These are phyloP conservation scores for Coptodon bakossiorum DNA, from an alignment of 2,113 vertebrate genomes.

Conservation along the genomic window DNA sequence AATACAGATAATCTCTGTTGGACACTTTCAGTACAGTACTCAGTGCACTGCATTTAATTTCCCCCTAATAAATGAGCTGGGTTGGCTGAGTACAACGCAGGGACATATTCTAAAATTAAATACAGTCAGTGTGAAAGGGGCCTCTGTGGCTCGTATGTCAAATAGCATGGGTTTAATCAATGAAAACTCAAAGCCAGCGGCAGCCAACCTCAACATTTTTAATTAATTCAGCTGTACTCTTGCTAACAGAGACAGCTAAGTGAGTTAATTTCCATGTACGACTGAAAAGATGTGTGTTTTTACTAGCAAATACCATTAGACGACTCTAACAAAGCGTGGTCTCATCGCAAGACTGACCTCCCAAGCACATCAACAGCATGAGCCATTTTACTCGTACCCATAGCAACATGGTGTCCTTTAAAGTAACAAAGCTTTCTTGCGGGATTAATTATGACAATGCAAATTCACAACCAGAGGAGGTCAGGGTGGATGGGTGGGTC, in stretches of 20 bases:
- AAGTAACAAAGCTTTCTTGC: neutral
- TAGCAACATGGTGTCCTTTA: neutral
- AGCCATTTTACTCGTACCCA: neutral
- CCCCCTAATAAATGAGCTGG: neutral
- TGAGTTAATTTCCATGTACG: neutral
- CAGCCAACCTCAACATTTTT: neutral
- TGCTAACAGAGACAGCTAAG: neutral
- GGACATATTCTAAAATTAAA: neutral
- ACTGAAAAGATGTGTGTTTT: neutral
- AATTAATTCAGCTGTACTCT: neutral
- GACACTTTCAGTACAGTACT: neutral
- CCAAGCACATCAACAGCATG: neutral
- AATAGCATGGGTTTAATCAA: slow-evolving; percentile 10
- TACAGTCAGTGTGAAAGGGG: neutral
- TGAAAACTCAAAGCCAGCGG: neutral
- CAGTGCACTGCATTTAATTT: neutral
- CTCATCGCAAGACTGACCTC: neutral
- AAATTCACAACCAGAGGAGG: neutral
- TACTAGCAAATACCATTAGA: neutral
- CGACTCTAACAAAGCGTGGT: neutral
- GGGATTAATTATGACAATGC: neutral
- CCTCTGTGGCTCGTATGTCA: neutral
- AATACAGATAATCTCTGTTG: neutral
- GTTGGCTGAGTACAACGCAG: neutral
- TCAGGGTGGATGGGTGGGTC: neutral